These are phyloP conservation scores for Hypotaenidia okinawae DNA, from an alignment of 2,797 vertebrate species.

Conservation along the genomic window DNA sequence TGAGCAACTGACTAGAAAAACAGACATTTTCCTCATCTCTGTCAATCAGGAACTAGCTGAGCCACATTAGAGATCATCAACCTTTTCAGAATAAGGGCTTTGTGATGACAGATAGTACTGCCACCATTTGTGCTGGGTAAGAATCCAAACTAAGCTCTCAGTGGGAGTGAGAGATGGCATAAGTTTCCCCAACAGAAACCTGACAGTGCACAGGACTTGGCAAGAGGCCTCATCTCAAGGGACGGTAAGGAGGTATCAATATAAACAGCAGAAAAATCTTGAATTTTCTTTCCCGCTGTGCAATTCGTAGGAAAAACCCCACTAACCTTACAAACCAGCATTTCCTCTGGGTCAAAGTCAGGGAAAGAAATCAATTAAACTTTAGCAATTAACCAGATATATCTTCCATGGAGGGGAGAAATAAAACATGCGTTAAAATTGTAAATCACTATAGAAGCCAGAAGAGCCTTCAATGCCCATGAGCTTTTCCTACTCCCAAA, in stretches of 20 bases:
- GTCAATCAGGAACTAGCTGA: constrained; percentile 36
- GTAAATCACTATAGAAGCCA: background rate
- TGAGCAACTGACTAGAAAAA: constrained; percentile 24
- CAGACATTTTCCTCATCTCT: background rate
- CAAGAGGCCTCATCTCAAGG: background rate
- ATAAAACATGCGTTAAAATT: background rate
- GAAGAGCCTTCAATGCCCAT: background rate
- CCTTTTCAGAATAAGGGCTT: background rate
- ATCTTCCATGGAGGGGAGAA: background rate
- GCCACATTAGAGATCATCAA: background rate
- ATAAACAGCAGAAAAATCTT: background rate
- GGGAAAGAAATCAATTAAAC: background rate
- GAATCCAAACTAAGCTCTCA: background rate
- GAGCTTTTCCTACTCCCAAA: background rate
- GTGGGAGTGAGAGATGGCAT: fast-evolving
- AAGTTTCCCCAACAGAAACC: background rate
- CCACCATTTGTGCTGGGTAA: background rate
- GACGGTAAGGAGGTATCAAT: background rate
- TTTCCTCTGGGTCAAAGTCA: background rate
- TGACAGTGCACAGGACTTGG: background rate
- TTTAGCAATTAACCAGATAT: background rate
- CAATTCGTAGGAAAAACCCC: background rate
- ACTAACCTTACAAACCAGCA: background rate
- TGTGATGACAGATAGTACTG: constrained; percentile 1
- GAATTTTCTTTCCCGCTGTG: background rate